Evolutionary conservation across 2,888 invertebrate species (phyloP).

Genomic region (Esperia sulphurella): DNA sequence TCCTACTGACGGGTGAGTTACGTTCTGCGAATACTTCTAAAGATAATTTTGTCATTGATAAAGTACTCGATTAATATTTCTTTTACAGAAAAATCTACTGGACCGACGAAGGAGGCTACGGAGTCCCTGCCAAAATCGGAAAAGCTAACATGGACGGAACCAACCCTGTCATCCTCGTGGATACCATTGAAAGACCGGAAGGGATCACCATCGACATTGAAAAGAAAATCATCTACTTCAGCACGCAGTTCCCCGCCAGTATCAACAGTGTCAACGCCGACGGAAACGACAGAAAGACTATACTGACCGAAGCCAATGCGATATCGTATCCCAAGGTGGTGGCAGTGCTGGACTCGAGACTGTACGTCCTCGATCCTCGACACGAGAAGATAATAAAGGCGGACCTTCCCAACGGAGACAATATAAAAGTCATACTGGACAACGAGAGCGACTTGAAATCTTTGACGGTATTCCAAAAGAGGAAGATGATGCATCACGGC

Average conservation of each 20-base stretch:
- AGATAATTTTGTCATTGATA: too few species aligned
- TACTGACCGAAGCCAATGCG: constrained; percentile 84
- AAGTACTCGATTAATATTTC: constrained; percentile 6
- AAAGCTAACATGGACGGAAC: constrained; percentile 97
- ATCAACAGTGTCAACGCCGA: constrained; percentile 86
- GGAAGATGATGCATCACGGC: constrained; percentile 89
- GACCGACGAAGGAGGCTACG: constrained; percentile 96
- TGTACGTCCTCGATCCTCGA: constrained; percentile 93
- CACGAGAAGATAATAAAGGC: constrained; percentile 94
- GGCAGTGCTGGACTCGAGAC: constrained; percentile 87
- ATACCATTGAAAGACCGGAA: constrained; percentile 86
- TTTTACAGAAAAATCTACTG: constrained; percentile 89
- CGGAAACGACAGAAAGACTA: constrained; percentile 83
- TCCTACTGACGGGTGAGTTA: constrained; percentile 90
- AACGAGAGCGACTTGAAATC: constrained; percentile 94
- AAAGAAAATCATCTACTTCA: constrained; percentile 92
- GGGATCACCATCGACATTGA: constrained; percentile 92
- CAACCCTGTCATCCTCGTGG: constrained; percentile 85
- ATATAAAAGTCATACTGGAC: constrained; percentile 86
- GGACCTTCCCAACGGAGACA: constrained; percentile 88
- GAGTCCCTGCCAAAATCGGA: constrained; percentile 92
- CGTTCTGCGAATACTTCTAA: neutral
- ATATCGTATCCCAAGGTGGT: constrained; percentile 90
- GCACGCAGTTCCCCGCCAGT: constrained; percentile 86
- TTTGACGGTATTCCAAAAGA: constrained; percentile 92